Evolutionary conservation across 2,113 vertebrate genomes (phyloP), one percentile per base, ranked within the genome.

Genomic region (Recurvirostra avosetta): DNA sequence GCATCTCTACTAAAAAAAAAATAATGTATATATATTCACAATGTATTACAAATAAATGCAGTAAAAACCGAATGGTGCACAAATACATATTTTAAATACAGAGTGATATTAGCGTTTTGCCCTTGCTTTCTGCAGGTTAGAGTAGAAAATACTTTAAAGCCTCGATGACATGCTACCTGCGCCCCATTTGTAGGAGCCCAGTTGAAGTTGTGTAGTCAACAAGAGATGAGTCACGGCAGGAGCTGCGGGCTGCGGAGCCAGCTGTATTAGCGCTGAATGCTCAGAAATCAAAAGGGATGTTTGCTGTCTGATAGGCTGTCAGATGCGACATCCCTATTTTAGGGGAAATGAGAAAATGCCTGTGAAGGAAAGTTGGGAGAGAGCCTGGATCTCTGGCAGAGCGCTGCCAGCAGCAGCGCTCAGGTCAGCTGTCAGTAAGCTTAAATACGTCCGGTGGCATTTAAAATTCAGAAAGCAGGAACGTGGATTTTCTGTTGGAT

Each of bases 401-500:
- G 65, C 5, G 7, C 80, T 93, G 95, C 61, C 78, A 85, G 86
- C 18, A 65, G 76, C 83, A 85, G 45, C 3, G 29, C 67, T 95
- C 38, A 68, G 87, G 87, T 73, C 84, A 92, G 30, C 93, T 93
- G 77, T 79, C 77, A 88, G 70, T 82, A 79, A 79, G 79, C 66
- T 53, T 71, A 68, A 94, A 65, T 88, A 77, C 0, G 5, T 61
- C 36, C 30, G 18, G 49, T 95, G 80, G 61, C 58, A 56, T 94
- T 98, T 96, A 72, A 83, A 91, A 49, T 91, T 86, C 43, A 53
- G 80, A 90, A 86, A 90, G 47, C 77, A 87, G 78, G 80, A 94
- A 41, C 2, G 32, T 0, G 1, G 36, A 26, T 89, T 97, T 95
- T 95, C 68, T 9, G 7, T 88, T 93, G 76, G 8, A 36, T 66